Conservation (phyloP, 53 echinoderm and acorn worm genomes). For the Mesocentrotus franciscanus region DNA sequence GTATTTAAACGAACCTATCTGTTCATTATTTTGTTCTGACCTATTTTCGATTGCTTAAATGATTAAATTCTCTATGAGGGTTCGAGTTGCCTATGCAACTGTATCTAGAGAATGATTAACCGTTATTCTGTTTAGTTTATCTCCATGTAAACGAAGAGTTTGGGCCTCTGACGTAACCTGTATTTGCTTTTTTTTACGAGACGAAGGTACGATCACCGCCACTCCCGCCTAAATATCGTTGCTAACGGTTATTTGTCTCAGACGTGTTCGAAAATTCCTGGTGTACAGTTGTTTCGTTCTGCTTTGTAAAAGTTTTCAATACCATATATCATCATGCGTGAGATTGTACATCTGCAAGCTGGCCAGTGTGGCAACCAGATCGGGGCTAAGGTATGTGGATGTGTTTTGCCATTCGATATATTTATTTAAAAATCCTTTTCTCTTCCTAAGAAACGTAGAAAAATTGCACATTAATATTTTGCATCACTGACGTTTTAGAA, state of each 20-base stretch:
- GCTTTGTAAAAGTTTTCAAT: not conserved
- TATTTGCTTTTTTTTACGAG: not conserved
- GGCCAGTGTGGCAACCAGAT: conserved; percentile 95
- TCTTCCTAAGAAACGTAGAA: no score
- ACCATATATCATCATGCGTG: conserved; percentile 81
- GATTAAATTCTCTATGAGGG: not conserved
- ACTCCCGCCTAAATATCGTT: conserved; percentile 15
- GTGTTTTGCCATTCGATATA: no score
- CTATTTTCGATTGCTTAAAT: no score
- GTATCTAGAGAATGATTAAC: not conserved
- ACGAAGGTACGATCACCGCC: not conserved
- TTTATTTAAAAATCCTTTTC: no score
- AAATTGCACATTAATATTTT: no score
- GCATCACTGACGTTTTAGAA: no score
- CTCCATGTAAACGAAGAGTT: not conserved
- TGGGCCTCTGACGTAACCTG: not conserved
- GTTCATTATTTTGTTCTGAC: no score
- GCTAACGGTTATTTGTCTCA: not conserved
- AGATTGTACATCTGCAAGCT: conserved; percentile 89
- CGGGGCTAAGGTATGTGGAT: conserved; percentile 80
- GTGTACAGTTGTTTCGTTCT: not conserved
- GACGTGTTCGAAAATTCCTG: not conserved
- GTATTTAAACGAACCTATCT: no score
- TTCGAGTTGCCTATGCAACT: not conserved
- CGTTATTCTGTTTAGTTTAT: not conserved